Base-by-base conservation (phyloP, 1,140 invertebrate genomes). In the Meloidogyne floridensis region DNA sequence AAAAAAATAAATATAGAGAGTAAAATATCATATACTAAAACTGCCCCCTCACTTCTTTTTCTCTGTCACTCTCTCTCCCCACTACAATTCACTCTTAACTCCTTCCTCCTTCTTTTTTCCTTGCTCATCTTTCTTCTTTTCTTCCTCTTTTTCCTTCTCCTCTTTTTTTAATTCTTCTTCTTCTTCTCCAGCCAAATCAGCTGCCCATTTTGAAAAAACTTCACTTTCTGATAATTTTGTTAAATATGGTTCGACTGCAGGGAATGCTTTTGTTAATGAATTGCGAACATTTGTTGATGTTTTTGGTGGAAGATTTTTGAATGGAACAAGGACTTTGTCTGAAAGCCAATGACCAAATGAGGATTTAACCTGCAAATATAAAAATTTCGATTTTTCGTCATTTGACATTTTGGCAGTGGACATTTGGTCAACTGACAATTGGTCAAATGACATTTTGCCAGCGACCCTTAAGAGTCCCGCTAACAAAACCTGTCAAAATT, bases 221-320 rank as follows among this genome's bases (percentile, higher is more conserved):
- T 65, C 56, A n/a, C 56, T 65, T n/a, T 65, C 13, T 0, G 56
- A 15, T n/a, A 15, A 13, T 65, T 65, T 65, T n/a, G 56, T 65
- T 6, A 65, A n/a, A 7, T 65, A 65, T n/a, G 56, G 56, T 15
- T 65, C 56, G 0, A 65, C 6, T 65, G 56, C 15, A 65, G 56
- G 56, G 4, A 65, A 65, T 65, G 56, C 56, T 65, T 65, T 65
- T 65, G 56, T 65, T 65, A 65, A 65, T 65, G 56, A 65, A n/a
- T 65, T 15, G 3, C n/a, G 56, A 0, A 65, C 15, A 65, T 65
- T 65, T 65, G 9, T 4, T n/a, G 56, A 65, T n/a, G 56, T 65
- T 65, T 65, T 15, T 65, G 56, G 15, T 65, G 56, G 4, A n/a
- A 65, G 56, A 65, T 65, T 65, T 65, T 65, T 65, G 56, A 65